Evolutionary conservation across 2,888 invertebrate species (phyloP).

Genomic region (Serrognathus titanus): DNA sequence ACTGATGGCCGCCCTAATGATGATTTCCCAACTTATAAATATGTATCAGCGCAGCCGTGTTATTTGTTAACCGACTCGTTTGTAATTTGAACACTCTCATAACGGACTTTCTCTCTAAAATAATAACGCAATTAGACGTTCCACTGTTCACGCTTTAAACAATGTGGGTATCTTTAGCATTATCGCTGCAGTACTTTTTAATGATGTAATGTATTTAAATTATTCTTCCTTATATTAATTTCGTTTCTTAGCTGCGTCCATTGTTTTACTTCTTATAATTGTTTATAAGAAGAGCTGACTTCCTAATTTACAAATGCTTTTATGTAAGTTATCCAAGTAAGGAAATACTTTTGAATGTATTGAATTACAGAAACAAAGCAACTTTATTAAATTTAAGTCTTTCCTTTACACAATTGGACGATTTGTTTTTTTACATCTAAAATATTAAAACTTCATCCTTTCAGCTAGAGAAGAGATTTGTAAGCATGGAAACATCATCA

Average conservation of each 20-base stretch:
- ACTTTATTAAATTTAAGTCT: too few species aligned
- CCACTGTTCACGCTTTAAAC: constrained; percentile 9
- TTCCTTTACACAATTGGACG: too few species aligned
- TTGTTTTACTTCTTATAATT: constrained; percentile 1
- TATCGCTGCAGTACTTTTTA: constrained; percentile 1
- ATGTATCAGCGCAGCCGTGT: constrained; percentile 31
- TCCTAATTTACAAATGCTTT: not conserved
- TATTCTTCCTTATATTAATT: constrained; percentile 4
- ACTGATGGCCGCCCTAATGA: constrained; percentile 26
- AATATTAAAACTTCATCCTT: too few species aligned
- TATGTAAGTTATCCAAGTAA: too few species aligned
- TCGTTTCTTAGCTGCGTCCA: not conserved
- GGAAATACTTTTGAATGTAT: too few species aligned
- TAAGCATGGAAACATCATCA: too few species aligned
- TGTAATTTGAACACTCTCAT: constrained; percentile 31
- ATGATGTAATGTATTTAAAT: constrained; percentile 6
- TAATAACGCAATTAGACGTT: constrained; percentile 10
- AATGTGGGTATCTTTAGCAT: constrained; percentile 7
- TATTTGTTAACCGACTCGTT: constrained; percentile 32
- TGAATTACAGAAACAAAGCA: too few species aligned
- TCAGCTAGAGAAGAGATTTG: too few species aligned
- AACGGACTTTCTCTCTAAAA: constrained; percentile 10
- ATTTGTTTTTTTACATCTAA: too few species aligned
- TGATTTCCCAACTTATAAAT: constrained; percentile 32
- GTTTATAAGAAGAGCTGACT: not conserved